Percentiles rank a stretch among this genome's conserved stretches.
phyloP scores from a whole-genome alignment of 2,113 vertebrate species.

The Malurus melanocephalus region DNA sequence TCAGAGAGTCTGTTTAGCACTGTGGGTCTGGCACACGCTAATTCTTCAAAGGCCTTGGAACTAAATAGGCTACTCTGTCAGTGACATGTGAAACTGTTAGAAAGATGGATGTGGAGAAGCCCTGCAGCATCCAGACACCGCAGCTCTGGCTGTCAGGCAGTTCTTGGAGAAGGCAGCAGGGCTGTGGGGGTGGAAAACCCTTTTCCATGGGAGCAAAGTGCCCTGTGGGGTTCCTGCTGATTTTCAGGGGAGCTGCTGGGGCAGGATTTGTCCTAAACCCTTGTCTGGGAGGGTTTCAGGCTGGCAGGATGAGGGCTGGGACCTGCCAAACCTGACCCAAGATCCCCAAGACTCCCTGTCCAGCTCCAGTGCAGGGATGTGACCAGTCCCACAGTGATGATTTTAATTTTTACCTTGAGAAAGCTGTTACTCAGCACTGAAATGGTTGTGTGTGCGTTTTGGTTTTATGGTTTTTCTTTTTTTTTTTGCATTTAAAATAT shows the following conservation, averaged over 20 bases:
- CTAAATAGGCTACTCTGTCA: conserved; percentile 43
- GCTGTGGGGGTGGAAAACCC: not conserved
- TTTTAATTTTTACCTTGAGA: not conserved
- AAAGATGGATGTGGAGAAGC: not conserved
- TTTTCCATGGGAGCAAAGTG: rapidly evolving
- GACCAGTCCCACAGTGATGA: not conserved
- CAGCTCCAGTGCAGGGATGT: rapidly evolving
- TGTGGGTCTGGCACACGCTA: not conserved
- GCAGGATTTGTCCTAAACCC: not conserved
- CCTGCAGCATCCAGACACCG: not conserved
- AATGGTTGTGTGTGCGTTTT: not conserved
- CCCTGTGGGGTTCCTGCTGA: not conserved
- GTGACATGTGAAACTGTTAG: not conserved
- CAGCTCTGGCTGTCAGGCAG: not conserved
- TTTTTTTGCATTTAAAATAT: not conserved
- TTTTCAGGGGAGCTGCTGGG: not conserved
- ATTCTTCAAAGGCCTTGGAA: conserved; percentile 45
- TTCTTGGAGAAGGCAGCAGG: not conserved
- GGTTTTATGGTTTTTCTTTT: not conserved
- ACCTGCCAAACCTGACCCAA: not conserved
- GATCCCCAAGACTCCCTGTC: not conserved
- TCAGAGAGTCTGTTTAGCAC: not conserved
- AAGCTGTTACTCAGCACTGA: not conserved
- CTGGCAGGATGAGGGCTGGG: not conserved
- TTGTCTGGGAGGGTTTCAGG: not conserved